Percentiles rank a stretch among this genome's conserved stretches.
phyloP scores from a whole-genome alignment of 1,140 invertebrate species.

The Saccostrea echinata region DNA sequence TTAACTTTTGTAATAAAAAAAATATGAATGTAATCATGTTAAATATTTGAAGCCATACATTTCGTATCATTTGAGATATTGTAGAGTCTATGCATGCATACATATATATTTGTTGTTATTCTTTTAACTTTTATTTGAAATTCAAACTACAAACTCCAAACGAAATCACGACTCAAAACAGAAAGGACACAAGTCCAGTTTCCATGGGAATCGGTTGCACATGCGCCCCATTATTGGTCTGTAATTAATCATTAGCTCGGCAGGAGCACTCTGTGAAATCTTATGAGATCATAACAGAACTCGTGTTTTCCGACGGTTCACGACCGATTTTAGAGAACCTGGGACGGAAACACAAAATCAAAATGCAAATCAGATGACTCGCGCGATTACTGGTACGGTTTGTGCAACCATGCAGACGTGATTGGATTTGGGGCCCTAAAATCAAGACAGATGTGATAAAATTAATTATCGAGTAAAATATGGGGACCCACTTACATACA shows the following conservation, averaged over 20 bases:
- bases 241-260: slow-evolving; percentile 29
- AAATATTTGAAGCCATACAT: no score
- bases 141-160: no score
- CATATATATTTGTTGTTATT: no score
- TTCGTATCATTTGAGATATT: no score
- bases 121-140: no score
- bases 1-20: no score
- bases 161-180: no score
- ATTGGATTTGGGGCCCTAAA: slow-evolving; percentile 64
- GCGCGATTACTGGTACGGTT: slow-evolving; percentile 57
- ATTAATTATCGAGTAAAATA: slow-evolving; percentile 60
- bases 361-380: slow-evolving; percentile 57
- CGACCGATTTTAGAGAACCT: slow-evolving; percentile 21
- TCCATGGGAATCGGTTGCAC: slow-evolving; percentile 18
- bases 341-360: slow-evolving; percentile 41
- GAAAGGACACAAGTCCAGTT: slow-evolving; percentile 13
- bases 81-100: no score
- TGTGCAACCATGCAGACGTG: slow-evolving; percentile 60
- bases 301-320: slow-evolving; percentile 30
- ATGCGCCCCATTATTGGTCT: slow-evolving; percentile 24
- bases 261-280: slow-evolving; percentile 30
- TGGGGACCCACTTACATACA: background rate
- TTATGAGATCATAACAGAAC: slow-evolving; percentile 37
- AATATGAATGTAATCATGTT: no score
- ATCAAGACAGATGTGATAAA: slow-evolving; percentile 65